These are phyloP conservation scores for Megathymus violae DNA, from an alignment of 1,140 invertebrate species.

Conservation along the genomic window DNA sequence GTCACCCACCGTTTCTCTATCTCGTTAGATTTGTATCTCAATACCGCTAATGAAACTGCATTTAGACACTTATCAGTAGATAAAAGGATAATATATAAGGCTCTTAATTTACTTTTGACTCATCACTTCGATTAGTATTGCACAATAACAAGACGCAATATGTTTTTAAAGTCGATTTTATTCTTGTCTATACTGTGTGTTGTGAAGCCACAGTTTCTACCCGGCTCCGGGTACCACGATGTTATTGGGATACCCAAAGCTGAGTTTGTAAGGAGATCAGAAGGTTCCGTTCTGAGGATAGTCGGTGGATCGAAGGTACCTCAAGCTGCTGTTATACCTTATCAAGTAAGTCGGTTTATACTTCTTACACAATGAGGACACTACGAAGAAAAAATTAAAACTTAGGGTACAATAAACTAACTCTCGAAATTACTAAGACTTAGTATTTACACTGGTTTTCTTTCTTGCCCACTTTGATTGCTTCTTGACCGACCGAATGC, in stretches of 20 bases:
- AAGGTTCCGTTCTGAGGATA: background rate
- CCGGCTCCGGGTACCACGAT: constrained; percentile 8
- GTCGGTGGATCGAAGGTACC: constrained; percentile 6
- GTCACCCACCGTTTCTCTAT: too few relatives aligned
- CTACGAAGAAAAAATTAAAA: too few relatives aligned
- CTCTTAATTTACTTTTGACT: background rate
- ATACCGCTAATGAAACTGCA: background rate
- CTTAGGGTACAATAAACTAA: too few relatives aligned
- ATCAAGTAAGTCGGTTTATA: constrained; percentile 25
- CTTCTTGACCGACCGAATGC: too few relatives aligned
- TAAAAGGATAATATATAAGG: constrained; percentile 1
- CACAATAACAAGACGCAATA: background rate
- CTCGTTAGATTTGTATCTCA: background rate
- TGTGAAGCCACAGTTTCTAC: background rate
- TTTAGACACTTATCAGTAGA: background rate
- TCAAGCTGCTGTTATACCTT: background rate
- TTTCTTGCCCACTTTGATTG: too few relatives aligned
- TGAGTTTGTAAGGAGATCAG: background rate
- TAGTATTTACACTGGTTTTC: too few relatives aligned
- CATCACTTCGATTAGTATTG: background rate
- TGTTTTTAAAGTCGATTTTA: constrained; percentile 1
- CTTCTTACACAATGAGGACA: too few relatives aligned
- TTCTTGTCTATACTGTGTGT: background rate
- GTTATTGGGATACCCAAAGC: constrained; percentile 9
- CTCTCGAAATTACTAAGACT: too few relatives aligned